phyloP scores from a whole-genome alignment of 1,140 invertebrate genomes.

The Diachasma alloeum region DNA sequence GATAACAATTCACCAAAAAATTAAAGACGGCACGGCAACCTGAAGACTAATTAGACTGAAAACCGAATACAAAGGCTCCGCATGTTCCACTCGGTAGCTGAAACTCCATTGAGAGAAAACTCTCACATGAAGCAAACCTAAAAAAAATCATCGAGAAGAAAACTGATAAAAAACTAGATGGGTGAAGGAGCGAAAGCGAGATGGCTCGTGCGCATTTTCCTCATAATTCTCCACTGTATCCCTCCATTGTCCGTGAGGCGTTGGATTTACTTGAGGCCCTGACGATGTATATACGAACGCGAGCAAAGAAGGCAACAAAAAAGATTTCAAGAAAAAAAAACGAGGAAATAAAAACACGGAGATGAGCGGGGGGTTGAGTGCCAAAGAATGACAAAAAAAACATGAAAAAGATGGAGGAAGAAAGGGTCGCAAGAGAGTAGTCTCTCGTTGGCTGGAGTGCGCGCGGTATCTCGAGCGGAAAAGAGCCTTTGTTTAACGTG shows the following conservation, averaged over 20 bases:
- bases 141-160: no score
- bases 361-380: neutral
- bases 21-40: no score
- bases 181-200: no score
- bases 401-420: neutral
- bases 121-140: no score
- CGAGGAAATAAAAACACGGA: neutral
- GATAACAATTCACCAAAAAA: no score
- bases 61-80: no score
- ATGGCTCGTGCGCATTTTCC: neutral
- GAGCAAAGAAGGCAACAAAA: neutral
- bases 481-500: constrained; percentile 25
- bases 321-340: neutral
- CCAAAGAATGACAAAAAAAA: constrained; percentile 4
- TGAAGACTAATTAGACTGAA: no score
- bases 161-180: no score
- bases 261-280: neutral
- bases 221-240: neutral
- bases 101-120: no score
- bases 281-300: neutral
- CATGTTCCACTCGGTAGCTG: no score
- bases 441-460: neutral
- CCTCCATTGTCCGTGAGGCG: neutral
- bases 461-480: constrained; percentile 18
- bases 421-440: constrained; percentile 4